Base-by-base conservation (phyloP, 2,113 vertebrate species). In the Hippopotamus amphibius region DNA sequence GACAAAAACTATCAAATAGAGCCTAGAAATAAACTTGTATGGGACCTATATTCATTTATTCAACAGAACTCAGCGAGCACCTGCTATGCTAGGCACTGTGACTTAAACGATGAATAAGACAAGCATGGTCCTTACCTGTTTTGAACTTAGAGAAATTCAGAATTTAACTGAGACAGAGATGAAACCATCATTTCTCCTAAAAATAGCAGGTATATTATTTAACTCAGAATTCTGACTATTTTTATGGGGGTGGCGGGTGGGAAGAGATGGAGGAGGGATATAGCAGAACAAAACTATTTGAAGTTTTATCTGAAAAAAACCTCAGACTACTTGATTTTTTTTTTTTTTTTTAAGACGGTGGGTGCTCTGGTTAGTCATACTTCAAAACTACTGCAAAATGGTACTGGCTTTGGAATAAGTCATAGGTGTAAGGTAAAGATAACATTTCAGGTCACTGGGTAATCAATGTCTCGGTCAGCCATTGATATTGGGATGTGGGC, bases 1-100 rank as follows among this genome's bases (percentile, higher is more conserved):
- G 88, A 85, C 46, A 63, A 82, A 96, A 96, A 69, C 28, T 81
- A 41, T 43, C 46, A 43, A 37, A 85, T 92, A 48, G 69, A 93
- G n/a, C 14, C 13, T 96, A 61, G 65, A 80, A 66, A 66, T 82
- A 65, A 83, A 84, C 28, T n/a, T 19, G 24, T 30, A 1, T 7
- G 48, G 59, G 82, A 13, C 10, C 53, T 53, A 9, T 10, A 1
- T 77, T 74, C 37, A 28, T 93, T n/a, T 71, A 55, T n/a, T 79
- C 21, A 59, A 1, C 7, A 50, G 19, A 46, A 6, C 28, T 14
- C 72, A 48, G 50, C 7, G 17, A 50, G 57, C 10, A 55, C 41
- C 55, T 93, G 9, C 72, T 55, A 6, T 65, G 14, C 19, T 30
- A 17, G 63, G 37, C 21, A 21, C 53, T 84, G 0, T 43, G 43